Evolutionary conservation across 2,797 vertebrate species (phyloP).

Genomic region (Avahi laniger): DNA sequence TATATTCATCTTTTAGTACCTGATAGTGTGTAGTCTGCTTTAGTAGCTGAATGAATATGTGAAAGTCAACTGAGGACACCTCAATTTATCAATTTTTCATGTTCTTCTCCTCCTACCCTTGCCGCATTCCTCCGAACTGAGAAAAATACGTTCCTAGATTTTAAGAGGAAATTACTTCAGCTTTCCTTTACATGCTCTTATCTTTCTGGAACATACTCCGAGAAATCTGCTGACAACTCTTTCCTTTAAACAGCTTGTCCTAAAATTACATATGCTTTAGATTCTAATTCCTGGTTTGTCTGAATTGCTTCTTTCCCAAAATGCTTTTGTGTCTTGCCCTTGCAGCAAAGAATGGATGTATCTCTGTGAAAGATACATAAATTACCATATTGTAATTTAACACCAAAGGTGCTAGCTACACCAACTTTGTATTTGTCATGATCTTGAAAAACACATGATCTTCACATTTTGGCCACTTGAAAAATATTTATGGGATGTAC

Average conservation of each 20-base stretch:
- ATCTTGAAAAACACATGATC: constrained; percentile 15
- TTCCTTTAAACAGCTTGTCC: not conserved
- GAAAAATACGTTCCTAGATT: not conserved
- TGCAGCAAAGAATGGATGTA: not conserved
- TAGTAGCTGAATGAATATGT: not conserved
- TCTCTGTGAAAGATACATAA: not conserved
- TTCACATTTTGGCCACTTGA: not conserved
- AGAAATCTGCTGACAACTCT: not conserved
- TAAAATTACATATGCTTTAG: not conserved
- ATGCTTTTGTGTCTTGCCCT: not conserved
- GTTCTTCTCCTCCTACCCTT: not conserved
- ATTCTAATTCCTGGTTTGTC: not conserved
- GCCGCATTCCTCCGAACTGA: not conserved
- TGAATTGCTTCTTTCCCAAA: constrained; percentile 6
- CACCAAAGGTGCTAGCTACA: not conserved
- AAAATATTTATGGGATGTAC: not conserved
- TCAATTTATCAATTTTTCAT: constrained; percentile 4
- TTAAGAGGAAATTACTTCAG: not conserved
- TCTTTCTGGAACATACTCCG: not conserved
- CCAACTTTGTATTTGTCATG: not conserved
- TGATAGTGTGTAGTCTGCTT: not conserved
- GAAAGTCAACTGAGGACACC: not conserved
- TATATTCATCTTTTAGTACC: not conserved
- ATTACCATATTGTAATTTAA: not conserved
- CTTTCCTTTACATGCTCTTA: not conserved